Evolutionary conservation across 2,113 vertebrate genomes (phyloP), one percentile per base, ranked within the genome.

Genomic region (Larimichthys polyactis): DNA sequence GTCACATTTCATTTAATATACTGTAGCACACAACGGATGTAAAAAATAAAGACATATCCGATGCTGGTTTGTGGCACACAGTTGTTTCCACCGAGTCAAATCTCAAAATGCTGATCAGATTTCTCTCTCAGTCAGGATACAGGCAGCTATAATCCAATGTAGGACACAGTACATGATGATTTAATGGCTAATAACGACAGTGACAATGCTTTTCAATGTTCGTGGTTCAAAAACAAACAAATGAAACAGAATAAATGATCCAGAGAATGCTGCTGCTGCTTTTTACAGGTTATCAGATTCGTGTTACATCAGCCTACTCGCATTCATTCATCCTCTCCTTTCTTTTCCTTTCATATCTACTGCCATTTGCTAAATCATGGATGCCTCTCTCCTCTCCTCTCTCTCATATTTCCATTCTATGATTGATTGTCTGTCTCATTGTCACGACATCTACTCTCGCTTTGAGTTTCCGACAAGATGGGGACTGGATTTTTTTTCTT

Each of bases 401-500:
- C 71, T 73, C 49, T 83, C 58, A 70, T 60, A 62, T 68, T 79
- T 52, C 57, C n/a, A 19, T n/a, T 54, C 59, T 59, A 73, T 89
- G 84, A 90, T 84, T 84, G 81, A 88, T 86, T 78, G 65, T 83
- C 75, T 81, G 46, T 71, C 73, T 89, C 69, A 62, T 65, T 17
- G 58, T 68, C 75, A 64, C 8, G 72, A 86, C 87, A 64, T 79
- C 68, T 62, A 16, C 51, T 58, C 63, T 85, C 60, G 3, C 67
- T 71, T 49, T 44, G 49, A 78, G 58, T 78, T 76, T 62, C 48
- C 6, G 17, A 64, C 64, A 44, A 63, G 67, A 76, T 57, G 66
- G 44, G 40, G 60, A 54, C 68, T 27, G 71, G 27, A 55, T 71
- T 72, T 40, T 40, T 40, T 40, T 36, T 36, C n/a, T 36, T 5